Evolutionary conservation across 2,797 vertebrate species (phyloP), one percentile per base, ranked within the genome.

Genomic region (Sylvia borin): DNA sequence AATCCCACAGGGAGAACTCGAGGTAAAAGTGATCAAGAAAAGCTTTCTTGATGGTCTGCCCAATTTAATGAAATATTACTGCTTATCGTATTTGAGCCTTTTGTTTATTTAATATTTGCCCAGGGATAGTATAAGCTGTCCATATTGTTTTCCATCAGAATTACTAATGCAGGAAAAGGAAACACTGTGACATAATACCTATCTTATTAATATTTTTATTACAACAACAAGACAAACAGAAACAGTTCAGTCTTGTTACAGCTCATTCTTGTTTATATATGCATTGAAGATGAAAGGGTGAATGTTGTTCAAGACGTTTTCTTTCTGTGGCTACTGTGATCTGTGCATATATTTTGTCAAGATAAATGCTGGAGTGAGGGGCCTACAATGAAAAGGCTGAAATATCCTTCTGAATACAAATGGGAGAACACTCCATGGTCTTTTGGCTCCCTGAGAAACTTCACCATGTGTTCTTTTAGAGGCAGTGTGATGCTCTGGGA

Each of bases 1-100:
- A 86, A 13, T 91, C 68, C 90, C 76, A 86, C 27, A 38, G 95
- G 94, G 87, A 92, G 45, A 61, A 11, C 61, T 67, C 53, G 93
- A 93, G 93, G 91, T 94, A 96, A 96, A 96, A 95, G 86, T 95
- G 96, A 95, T 93, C 94, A 96, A 91, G 85, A 93, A 96, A 95
- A 94, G 88, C 83, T 96, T 96, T 94, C 93, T 85, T 94, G 83
- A 95, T 91, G 74, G 64, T 92, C 89, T 92, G 93, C 88, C 55
- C 57, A 94, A 85, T 78, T 87, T 93, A 71, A 93, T 97, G 90
- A 95, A 96, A 96, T 95, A 95, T 96, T 96, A 93, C 96, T 96
- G 54, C 8, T 93, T 95, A 95, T 96, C 85, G 85, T 95, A 93
- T 94, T 86, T 89, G 83, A 93, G 80, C 71, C 57, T 95, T 93